Percentiles rank a stretch among this genome's conserved stretches.
Conservation (phyloP, 2,113 vertebrate species). For the Cebidichthys violaceus region DNA sequence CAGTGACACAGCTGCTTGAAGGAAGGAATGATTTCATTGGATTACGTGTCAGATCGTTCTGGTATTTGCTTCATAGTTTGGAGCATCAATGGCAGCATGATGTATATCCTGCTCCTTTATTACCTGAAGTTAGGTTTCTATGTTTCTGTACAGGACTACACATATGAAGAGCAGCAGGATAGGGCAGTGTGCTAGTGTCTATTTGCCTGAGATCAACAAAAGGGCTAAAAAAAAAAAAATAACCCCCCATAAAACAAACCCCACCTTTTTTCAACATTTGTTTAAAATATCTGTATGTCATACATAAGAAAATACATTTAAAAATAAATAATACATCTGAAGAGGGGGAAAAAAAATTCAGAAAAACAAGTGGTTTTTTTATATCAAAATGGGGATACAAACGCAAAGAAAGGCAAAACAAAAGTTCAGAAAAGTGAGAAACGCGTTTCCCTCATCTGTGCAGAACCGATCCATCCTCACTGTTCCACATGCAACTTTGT, state of each 20-base stretch:
- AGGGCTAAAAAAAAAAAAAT: constrained; percentile 8
- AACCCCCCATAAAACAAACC: background rate
- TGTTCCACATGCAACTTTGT: background rate
- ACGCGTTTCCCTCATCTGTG: background rate
- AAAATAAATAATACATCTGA: constrained; percentile 56
- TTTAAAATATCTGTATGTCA: constrained; percentile 30
- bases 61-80: background rate
- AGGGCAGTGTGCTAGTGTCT: background rate
- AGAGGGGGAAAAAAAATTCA: background rate
- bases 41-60: background rate
- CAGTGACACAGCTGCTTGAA: constrained; percentile 26
- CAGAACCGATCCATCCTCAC: background rate
- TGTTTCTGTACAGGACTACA: background rate
- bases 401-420: constrained; percentile 1
- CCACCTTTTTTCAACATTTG: background rate
- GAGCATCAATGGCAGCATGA: background rate
- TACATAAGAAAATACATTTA: constrained; percentile 26
- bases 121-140: background rate
- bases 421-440: background rate
- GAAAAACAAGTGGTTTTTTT: background rate
- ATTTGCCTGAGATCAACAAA: constrained; percentile 44
- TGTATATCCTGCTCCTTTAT: background rate
- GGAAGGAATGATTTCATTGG: background rate
- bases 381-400: background rate
- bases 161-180: constrained; percentile 6